Percentiles rank a stretch among this genome's conserved stretches.
Conservation (phyloP, 2,797 vertebrate species). For the Onychomys arenicola region DNA sequence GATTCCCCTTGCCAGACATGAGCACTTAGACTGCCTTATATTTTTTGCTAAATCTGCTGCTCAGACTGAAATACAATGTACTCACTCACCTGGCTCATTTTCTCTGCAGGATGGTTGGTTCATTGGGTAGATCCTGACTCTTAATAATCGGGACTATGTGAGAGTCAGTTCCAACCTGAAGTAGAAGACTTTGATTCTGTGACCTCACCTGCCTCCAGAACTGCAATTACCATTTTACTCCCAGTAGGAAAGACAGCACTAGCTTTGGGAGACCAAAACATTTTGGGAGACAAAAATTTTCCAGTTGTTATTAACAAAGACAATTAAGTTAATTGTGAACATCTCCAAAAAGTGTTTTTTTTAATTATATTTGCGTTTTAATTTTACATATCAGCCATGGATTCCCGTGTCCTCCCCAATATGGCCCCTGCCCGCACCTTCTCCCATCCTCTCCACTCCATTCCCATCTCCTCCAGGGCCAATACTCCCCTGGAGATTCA, state of each 20-base stretch:
- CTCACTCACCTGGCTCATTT: background rate
- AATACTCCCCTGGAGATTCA: too few relatives aligned
- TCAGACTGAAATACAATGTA: background rate
- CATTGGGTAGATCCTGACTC: background rate
- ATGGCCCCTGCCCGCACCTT: too few relatives aligned
- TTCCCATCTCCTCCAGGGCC: too few relatives aligned
- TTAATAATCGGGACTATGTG: background rate
- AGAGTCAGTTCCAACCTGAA: background rate
- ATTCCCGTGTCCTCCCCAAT: too few relatives aligned
- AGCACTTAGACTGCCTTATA: background rate
- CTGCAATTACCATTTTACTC: background rate
- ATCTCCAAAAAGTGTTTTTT: background rate
- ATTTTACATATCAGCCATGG: too few relatives aligned
- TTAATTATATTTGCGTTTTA: too few relatives aligned
- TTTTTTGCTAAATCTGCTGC: background rate
- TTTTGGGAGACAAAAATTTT: background rate
- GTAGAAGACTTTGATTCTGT: background rate
- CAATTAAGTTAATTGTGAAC: background rate
- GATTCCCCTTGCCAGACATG: background rate
- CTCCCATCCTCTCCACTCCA: too few relatives aligned
- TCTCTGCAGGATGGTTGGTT: background rate
- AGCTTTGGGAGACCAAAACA: background rate
- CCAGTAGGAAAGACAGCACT: background rate
- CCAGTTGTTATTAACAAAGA: background rate
- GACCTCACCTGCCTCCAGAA: background rate